These are phyloP conservation scores for Megaustenia siamemsis DNA, from an alignment of 2,888 invertebrate species.

Conservation along the genomic window DNA sequence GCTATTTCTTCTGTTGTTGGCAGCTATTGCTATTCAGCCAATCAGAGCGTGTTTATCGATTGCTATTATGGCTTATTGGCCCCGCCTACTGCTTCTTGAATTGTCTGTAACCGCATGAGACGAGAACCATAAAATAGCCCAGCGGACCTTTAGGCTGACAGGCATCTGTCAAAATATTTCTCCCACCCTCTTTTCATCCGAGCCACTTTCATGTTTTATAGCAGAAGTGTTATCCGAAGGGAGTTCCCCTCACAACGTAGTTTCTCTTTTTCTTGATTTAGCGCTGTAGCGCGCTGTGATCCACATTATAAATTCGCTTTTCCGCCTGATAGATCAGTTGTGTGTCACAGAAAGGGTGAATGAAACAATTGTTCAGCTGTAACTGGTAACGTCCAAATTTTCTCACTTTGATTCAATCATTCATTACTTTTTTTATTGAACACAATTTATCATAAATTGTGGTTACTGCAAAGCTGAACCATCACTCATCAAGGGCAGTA, in stretches of 20 bases:
- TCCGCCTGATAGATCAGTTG: slow-evolving; percentile 24
- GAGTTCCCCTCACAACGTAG: slow-evolving; percentile 11
- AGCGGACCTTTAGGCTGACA: slow-evolving; percentile 30
- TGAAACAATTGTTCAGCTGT: not conserved
- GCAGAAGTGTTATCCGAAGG: slow-evolving; percentile 10
- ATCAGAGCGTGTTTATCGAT: slow-evolving; percentile 48
- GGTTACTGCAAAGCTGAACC: no score
- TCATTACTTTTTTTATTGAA: no score
- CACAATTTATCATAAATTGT: no score
- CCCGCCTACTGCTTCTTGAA: slow-evolving; percentile 23
- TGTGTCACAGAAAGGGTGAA: not conserved
- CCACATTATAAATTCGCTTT: slow-evolving; percentile 43
- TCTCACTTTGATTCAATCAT: no score
- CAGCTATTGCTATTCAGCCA: slow-evolving; percentile 12
- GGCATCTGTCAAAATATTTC: slow-evolving; percentile 24
- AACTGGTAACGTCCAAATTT: no score
- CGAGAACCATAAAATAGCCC: slow-evolving; percentile 24
- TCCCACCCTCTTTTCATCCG: slow-evolving; percentile 27
- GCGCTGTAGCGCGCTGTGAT: slow-evolving; percentile 1
- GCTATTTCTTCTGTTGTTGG: not conserved
- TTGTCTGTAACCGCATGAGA: slow-evolving; percentile 33
- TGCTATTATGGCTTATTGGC: slow-evolving; percentile 31
- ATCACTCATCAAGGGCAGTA: no score
- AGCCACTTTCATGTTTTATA: slow-evolving; percentile 30
- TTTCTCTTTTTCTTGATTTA: not conserved